These are phyloP conservation scores for Drosophila rubida DNA, from an alignment of 2,888 invertebrate species.

Conservation along the genomic window DNA sequence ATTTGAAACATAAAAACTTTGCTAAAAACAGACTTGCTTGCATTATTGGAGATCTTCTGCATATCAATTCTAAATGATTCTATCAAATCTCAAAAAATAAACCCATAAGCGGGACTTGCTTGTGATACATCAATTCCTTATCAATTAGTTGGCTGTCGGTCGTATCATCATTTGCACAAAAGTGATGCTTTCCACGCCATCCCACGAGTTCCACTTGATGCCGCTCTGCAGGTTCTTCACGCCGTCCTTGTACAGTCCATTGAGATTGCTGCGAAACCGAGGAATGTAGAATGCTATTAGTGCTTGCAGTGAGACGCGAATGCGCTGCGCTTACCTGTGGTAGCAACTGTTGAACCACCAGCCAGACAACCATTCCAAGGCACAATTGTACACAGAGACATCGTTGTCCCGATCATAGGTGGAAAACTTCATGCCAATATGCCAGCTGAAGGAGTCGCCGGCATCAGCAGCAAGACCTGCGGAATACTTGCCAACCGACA, in stretches of 20 bases:
- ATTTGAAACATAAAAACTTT: too few relatives aligned
- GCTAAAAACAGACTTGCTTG: too few relatives aligned
- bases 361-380: constrained; percentile 14
- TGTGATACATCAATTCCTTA: not conserved
- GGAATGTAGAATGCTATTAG: not conserved
- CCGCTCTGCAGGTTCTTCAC: not conserved
- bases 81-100: too few relatives aligned
- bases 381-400: not conserved
- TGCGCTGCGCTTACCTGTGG: not conserved
- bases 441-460: not conserved
- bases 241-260: constrained; percentile 19
- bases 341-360: constrained; percentile 22
- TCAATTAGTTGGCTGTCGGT: not conserved
- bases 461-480: constrained; percentile 7
- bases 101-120: too few relatives aligned
- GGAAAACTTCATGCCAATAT: constrained; percentile 6
- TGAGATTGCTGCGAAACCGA: constrained; percentile 12
- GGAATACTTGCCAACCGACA: constrained; percentile 8
- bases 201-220: constrained; percentile 19
- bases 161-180: constrained; percentile 36
- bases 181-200: not conserved
- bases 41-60: too few relatives aligned
- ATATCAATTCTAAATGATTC: too few relatives aligned
- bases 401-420: constrained; percentile 31
- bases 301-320: not conserved